Conservation (phyloP, 2,113 vertebrate species). For the Noturus placidus region DNA sequence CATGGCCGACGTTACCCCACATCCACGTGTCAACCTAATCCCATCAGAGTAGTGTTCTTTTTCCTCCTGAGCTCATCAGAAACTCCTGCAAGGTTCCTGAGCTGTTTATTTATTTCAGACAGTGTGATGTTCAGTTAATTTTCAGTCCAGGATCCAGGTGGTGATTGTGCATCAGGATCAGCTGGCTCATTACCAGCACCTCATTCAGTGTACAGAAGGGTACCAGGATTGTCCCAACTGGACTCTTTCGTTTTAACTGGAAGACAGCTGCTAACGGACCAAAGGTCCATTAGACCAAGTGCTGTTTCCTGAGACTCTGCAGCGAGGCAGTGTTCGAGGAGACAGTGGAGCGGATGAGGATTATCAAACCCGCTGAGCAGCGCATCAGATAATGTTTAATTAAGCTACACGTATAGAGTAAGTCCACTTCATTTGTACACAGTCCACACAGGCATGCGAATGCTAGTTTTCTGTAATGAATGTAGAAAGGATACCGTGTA, state of each 20-base stretch:
- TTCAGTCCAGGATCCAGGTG: conserved; percentile 10
- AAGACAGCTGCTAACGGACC: neutral
- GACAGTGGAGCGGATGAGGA: neutral
- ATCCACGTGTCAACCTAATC: neutral
- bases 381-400: neutral
- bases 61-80: conserved; percentile 9
- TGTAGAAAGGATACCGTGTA: neutral
- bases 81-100: neutral
- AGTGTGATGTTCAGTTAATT: neutral
- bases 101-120: neutral
- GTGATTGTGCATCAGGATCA: conserved; percentile 15
- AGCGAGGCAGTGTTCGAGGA: neutral
- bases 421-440: neutral
- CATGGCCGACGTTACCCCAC: neutral
- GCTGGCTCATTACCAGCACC: conserved; percentile 30
- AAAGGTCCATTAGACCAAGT: neutral
- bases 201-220: neutral
- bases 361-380: neutral
- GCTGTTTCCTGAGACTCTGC: neutral
- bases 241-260: neutral
- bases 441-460: neutral
- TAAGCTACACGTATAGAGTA: neutral
- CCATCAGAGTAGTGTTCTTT: neutral
- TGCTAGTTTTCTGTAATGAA: neutral
- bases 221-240: neutral